phyloP scores from a whole-genome alignment of 1,140 invertebrate species.

The Caenorhabditis inopinata region DNA sequence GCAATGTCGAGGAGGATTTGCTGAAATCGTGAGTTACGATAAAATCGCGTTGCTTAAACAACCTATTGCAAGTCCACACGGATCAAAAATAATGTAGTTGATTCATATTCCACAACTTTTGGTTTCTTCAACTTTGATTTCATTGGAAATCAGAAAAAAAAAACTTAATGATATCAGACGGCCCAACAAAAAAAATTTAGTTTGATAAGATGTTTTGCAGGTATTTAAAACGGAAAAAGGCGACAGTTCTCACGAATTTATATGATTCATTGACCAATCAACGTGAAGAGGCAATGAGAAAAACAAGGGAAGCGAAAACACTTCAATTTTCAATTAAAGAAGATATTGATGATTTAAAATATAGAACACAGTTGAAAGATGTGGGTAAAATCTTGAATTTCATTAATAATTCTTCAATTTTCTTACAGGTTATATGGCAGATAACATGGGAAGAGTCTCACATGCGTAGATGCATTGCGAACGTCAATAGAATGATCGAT shows the following conservation, averaged over 20 bases:
- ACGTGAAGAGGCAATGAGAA: slow-evolving; percentile 30
- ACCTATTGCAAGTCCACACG: too few relatives aligned
- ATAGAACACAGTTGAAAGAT: slow-evolving; percentile 36
- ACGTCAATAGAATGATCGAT: slow-evolving; percentile 44
- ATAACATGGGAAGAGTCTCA: slow-evolving; percentile 47
- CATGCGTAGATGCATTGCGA: slow-evolving; percentile 43
- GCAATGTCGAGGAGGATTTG: slow-evolving; percentile 29
- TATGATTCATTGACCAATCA: slow-evolving; percentile 25
- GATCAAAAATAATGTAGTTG: too few relatives aligned
- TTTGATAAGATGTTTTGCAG: background rate
- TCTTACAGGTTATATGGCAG: slow-evolving; percentile 44
- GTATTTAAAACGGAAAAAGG: background rate
- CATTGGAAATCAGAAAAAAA: too few relatives aligned
- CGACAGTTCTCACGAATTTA: background rate
- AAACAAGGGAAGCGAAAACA: background rate
- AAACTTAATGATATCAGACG: background rate
- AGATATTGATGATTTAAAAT: slow-evolving; percentile 45
- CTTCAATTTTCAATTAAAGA: slow-evolving; percentile 23
- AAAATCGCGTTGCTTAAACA: background rate
- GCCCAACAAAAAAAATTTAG: background rate
- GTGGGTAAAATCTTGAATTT: slow-evolving; percentile 9
- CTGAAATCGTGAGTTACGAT: slow-evolving; percentile 20
- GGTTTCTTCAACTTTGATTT: too few relatives aligned
- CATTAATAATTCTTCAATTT: background rate
- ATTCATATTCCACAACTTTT: too few relatives aligned